Evolutionary conservation across 2,797 vertebrate genomes (phyloP).

Genomic region (Labeo calbasu): DNA sequence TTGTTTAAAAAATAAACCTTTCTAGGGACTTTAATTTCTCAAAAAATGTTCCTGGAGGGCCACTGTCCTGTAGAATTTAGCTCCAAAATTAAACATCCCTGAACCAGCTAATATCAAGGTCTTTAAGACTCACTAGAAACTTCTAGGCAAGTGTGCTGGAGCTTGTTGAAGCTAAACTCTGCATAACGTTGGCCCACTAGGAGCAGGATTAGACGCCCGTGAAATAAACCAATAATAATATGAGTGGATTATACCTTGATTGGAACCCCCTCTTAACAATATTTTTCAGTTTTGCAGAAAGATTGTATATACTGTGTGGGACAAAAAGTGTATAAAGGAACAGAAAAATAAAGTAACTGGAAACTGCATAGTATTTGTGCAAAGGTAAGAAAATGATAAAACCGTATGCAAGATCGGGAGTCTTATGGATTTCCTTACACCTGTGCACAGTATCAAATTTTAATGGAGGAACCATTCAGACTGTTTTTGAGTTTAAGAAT

Average conservation of each 20-base stretch:
- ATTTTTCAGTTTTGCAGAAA: neutral
- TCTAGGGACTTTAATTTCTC: neutral
- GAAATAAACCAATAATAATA: neutral
- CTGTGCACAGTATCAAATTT: slow-evolving; percentile 24
- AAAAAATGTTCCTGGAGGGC: neutral
- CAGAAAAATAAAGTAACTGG: slow-evolving; percentile 13
- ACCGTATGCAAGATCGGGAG: neutral
- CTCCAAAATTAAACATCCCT: neutral
- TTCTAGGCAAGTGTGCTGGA: neutral
- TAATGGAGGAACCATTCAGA: slow-evolving; percentile 6
- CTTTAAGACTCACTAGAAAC: neutral
- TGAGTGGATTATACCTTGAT: neutral
- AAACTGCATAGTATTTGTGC: slow-evolving; percentile 2
- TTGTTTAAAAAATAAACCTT: neutral
- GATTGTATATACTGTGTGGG: neutral
- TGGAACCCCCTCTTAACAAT: neutral
- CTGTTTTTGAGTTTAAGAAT: neutral
- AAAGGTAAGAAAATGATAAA: slow-evolving; percentile 14
- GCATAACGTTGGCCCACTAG: neutral
- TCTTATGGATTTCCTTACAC: slow-evolving; percentile 38
- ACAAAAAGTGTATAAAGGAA: slow-evolving; percentile 6
- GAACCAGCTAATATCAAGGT: neutral
- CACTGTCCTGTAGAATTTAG: neutral
- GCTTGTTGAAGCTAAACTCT: neutral
- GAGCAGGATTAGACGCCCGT: neutral